Evolutionary conservation across 2,113 vertebrate genomes (phyloP), one percentile per base, ranked within the genome.

Genomic region (Steatornis caripensis): DNA sequence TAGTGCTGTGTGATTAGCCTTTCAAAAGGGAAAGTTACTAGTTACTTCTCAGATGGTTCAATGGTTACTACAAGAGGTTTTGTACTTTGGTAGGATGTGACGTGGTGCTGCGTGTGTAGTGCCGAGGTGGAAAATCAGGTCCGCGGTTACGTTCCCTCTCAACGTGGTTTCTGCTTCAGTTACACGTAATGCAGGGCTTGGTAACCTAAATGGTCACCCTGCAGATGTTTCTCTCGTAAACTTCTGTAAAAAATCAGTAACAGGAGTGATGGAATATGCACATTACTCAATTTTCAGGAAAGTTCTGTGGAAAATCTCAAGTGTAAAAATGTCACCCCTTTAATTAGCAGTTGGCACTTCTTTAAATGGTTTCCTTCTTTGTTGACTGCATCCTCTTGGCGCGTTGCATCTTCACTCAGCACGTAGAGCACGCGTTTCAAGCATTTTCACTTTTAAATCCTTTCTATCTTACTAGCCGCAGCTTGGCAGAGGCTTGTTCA

Each of bases 401-500:
- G 3, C 1, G 1, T n/a, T 70, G 83, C 41, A 7, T 58, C 37
- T 39, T 34, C 15, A 29, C 58, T 66, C 24, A 58, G 21, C 29
- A 7, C 0, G 1, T 18, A 10, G 32, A 49, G 26, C 9, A 17
- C 68, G 57, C 22, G 3, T 8, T 66, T 77, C 29, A 36, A 30
- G 39, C 12, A 0, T 78, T 87, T 71, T 58, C 90, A 36, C 57
- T 60, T 71, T 6, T 21, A 6, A 65, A 74, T 55, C 43, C n/a
- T 94, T 45, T 95, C 89, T 75, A 4, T 81, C 46, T 77, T 54
- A 9, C 11, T 55, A 99, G 99, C 99, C 99, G 99, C 98, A 99
- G 99, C 98, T 99, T 99, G 98, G 99, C 99, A 91, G 99, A 99
- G 98, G 99, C 99, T 93, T 99, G 99, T 97, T 99, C 99, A 10